Base-by-base conservation (phyloP, 2,888 invertebrate genomes). In the Cheilosia pagana region DNA sequence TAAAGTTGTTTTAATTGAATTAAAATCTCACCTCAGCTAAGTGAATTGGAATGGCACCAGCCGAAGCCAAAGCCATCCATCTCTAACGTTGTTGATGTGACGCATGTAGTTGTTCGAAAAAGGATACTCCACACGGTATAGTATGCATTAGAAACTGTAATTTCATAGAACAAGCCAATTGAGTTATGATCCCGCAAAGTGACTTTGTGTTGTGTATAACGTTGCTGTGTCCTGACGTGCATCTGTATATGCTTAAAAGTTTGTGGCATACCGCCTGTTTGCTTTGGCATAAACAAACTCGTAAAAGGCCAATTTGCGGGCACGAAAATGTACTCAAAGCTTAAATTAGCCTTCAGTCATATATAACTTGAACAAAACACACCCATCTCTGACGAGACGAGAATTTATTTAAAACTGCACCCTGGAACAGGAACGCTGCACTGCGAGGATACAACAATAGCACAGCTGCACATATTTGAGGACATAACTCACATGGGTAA, bases 1-100 rank as follows among this genome's bases (percentile, higher is more conserved):
- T 39, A 81, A 81, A 76, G 60, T 81, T 75, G 85, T 62, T 85
- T 85, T 85, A 85, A 85, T 85, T 85, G 70, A 85, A 85, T 85
- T 85, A 85, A 81, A 85, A 81, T 85, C 81, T 81, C 85, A 81
- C 85, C 81, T 81, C 78, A 45, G 48, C 21, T 81, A 81, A 81
- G 85, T 75, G 85, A 75, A 85, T 81, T 71, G 70, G 48, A 63
- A 67, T 39, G 67, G 59, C 70, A 70, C 25, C 35, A 35, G 12
- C 35, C 23, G 23, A 23, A 23, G 23, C 25, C 25, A 8, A 28
- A 28, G 28, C 28, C 28, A 28, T 62, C 75, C 74, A 52, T 79
- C 72, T 81, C 63, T 67, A 71, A 71, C 48, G 70, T 75, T 59
- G 76, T 21, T 39, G 59, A 52, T 41, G 53, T 57, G 68, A 12